Conservation (phyloP, 2,113 vertebrate genomes). For the Speoplatyrhinus poulsoni region DNA sequence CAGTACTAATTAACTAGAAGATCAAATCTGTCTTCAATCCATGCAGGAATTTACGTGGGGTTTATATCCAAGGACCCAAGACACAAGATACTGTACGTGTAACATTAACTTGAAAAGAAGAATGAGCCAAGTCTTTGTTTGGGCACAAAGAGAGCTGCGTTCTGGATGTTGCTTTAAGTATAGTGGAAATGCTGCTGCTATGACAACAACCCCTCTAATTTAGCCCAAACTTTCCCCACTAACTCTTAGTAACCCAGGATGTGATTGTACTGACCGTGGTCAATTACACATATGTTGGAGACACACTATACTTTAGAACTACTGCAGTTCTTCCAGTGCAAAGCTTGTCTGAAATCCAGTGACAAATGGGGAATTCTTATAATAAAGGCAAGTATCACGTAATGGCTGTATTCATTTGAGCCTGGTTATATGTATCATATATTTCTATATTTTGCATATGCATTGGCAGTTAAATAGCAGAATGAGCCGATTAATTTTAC, state of each 20-base stretch:
- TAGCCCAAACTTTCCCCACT: conserved; percentile 23
- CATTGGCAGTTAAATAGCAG: conserved; percentile 28
- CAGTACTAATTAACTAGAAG: conserved; percentile 15
- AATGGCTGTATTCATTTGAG: background rate
- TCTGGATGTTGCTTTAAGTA: conserved; percentile 65
- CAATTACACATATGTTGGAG: conserved; percentile 16
- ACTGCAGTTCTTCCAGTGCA: conserved; percentile 10
- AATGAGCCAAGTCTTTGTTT: conserved; percentile 21
- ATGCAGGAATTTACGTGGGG: background rate
- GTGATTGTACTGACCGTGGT: conserved; percentile 3
- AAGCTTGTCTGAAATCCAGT: conserved; percentile 1
- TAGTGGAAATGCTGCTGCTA: conserved; percentile 71
- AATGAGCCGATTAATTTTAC: conserved; percentile 58
- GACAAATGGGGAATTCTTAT: background rate
- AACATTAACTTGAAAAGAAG: conserved; percentile 27
- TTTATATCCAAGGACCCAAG: background rate
- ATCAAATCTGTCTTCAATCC: conserved; percentile 2
- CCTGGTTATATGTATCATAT: too few species aligned
- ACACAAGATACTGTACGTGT: conserved; percentile 24
- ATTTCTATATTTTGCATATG: conserved; percentile 1
- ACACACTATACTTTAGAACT: background rate
- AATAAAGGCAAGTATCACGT: background rate
- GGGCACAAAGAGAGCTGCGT: conserved; percentile 44
- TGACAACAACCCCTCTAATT: conserved; percentile 34
- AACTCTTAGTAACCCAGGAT: conserved; percentile 25